Evolutionary conservation across 2,888 invertebrate genomes (phyloP).

Genomic region (Coleophora deauratella): DNA sequence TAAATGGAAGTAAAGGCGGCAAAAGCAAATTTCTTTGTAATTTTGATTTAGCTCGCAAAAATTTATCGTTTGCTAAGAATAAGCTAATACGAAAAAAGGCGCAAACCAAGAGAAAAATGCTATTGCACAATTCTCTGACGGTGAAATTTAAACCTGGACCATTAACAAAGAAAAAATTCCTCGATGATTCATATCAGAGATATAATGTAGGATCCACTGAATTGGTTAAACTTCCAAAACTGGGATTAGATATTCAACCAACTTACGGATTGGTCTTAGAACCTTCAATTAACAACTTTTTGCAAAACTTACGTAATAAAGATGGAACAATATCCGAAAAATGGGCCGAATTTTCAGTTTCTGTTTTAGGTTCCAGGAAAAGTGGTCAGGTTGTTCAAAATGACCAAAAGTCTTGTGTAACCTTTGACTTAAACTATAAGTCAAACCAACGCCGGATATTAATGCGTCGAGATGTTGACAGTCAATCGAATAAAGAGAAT

Average conservation of each 20-base stretch:
- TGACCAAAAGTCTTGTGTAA: conserved; percentile 40
- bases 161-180: conserved; percentile 55
- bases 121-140: conserved; percentile 41
- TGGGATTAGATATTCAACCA: conserved; percentile 63
- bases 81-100: conserved; percentile 16
- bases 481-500: background rate
- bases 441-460: conserved; percentile 73
- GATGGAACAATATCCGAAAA: conserved; percentile 55
- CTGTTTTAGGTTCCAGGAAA: conserved; percentile 50
- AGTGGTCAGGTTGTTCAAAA: conserved; percentile 27
- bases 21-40: conserved; percentile 42
- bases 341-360: conserved; percentile 73
- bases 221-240: conserved; percentile 62
- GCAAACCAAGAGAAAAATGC: conserved; percentile 29
- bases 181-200: conserved; percentile 58
- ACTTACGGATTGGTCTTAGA: conserved; percentile 58
- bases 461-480: conserved; percentile 45
- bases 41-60: conserved; percentile 32
- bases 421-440: conserved; percentile 74
- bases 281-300: conserved; percentile 47
- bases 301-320: conserved; percentile 45
- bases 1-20: conserved; percentile 56
- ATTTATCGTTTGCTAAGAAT: conserved; percentile 19
- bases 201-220: conserved; percentile 57
- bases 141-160: conserved; percentile 74